Percentiles rank a stretch among this genome's conserved stretches.
Conservation (phyloP, 1,140 invertebrate species). For the Ephestia elutella region DNA sequence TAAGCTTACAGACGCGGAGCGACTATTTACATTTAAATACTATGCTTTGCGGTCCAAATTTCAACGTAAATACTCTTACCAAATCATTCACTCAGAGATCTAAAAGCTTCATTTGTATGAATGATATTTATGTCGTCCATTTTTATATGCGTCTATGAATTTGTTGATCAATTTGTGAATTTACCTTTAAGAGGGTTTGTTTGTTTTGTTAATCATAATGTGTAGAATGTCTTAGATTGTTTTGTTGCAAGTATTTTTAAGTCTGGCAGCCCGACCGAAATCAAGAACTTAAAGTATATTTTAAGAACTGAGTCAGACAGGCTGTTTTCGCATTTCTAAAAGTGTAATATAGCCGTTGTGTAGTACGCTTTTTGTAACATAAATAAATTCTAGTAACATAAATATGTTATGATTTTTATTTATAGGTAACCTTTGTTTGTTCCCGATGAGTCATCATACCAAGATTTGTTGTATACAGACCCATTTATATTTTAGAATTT, state of each 20-base stretch:
- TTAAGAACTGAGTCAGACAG: not conserved
- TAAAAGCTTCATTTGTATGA: not conserved
- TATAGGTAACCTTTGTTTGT: not conserved
- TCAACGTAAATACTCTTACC: too few species aligned
- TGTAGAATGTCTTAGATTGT: not conserved
- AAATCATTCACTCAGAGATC: too few species aligned
- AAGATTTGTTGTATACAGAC: too few species aligned
- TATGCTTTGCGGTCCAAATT: too few species aligned
- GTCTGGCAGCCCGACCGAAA: not conserved
- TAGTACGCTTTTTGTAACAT: conserved; percentile 43
- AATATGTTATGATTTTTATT: conserved; percentile 11
- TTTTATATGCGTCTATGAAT: not conserved
- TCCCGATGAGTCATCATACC: too few species aligned
- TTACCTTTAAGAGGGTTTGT: not conserved
- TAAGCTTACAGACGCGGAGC: too few species aligned
- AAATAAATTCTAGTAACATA: conserved; percentile 45
- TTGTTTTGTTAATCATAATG: not conserved
- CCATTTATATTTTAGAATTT: too few species aligned
- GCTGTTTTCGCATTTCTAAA: conserved; percentile 26
- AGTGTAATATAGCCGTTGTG: conserved; percentile 17
- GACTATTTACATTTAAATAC: too few species aligned
- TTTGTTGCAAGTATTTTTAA: conserved; percentile 4
- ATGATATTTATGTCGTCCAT: not conserved
- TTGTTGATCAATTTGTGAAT: conserved; percentile 1
- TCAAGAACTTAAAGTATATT: not conserved